Conservation (phyloP, 2,888 invertebrate species). For the Cheilosia soror region DNA sequence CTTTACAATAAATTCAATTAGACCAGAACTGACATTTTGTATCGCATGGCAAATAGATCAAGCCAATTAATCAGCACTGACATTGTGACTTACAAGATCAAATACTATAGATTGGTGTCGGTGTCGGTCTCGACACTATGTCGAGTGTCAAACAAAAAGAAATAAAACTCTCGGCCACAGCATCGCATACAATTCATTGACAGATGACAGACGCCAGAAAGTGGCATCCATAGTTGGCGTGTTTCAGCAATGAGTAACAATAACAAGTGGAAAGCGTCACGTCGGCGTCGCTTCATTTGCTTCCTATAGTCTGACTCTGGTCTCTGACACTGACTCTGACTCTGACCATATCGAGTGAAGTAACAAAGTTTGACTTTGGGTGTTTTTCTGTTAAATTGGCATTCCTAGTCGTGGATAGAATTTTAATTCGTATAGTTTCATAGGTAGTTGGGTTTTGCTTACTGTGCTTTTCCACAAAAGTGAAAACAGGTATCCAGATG, state of each 20-base stretch:
- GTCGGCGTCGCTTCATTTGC: neutral
- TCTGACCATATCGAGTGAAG: constrained; percentile 1
- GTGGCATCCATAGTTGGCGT: constrained; percentile 14
- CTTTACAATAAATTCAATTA: constrained; percentile 51
- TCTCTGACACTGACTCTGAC: too few relatives aligned
- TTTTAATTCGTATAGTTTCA: neutral
- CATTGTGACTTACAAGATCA: constrained; percentile 74
- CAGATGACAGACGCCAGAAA: constrained; percentile 4
- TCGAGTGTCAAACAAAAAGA: constrained; percentile 17
- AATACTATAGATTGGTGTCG: constrained; percentile 34
- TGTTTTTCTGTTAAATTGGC: constrained; percentile 1
- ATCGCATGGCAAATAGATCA: constrained; percentile 15
- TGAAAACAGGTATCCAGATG: constrained; percentile 65
- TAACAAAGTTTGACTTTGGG: constrained; percentile 8
- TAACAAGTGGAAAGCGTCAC: constrained; percentile 20
- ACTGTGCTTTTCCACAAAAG: constrained; percentile 23
- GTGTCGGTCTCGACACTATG: constrained; percentile 15
- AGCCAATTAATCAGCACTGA: constrained; percentile 73
- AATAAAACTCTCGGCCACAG: constrained; percentile 7
- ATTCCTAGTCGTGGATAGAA: constrained; percentile 8
- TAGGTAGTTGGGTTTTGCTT: constrained; percentile 15
- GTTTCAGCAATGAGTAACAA: constrained; percentile 34
- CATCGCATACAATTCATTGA: constrained; percentile 24
- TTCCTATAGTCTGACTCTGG: constrained; percentile 15
- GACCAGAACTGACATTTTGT: constrained; percentile 34